These are phyloP conservation scores for Patella pellucida DNA, from an alignment of 2,888 invertebrate species.

Conservation along the genomic window DNA sequence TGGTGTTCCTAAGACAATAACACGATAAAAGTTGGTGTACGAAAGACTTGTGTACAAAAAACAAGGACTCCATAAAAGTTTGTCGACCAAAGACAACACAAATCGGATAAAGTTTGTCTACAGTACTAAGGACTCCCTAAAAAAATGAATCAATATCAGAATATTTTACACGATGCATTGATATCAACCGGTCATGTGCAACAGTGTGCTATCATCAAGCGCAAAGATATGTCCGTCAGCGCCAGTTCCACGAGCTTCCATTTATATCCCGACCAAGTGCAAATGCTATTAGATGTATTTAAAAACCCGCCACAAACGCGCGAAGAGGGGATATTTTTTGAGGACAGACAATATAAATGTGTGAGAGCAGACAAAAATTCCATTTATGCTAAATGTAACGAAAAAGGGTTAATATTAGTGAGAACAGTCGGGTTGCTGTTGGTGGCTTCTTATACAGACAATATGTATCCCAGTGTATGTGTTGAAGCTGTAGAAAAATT, in stretches of 20 bases:
- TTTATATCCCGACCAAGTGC: constrained; percentile 67
- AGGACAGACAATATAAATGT: constrained; percentile 66
- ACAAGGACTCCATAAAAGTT: no score
- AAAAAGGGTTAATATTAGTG: constrained; percentile 66
- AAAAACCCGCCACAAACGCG: constrained; percentile 66
- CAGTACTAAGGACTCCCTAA: constrained; percentile 53
- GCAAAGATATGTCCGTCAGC: constrained; percentile 61
- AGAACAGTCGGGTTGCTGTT: constrained; percentile 65
- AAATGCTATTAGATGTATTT: constrained; percentile 66
- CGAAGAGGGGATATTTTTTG: constrained; percentile 68
- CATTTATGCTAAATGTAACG: constrained; percentile 68
- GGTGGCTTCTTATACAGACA: constrained; percentile 68
- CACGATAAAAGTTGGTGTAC: no score
- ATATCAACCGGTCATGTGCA: constrained; percentile 69
- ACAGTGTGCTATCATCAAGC: constrained; percentile 66
- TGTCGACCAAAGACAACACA: no score
- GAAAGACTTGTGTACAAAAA: no score
- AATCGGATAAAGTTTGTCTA: no score
- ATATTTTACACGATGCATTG: constrained; percentile 68
- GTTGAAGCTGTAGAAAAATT: constrained; percentile 71
- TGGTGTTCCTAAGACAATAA: no score
- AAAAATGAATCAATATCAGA: constrained; percentile 70
- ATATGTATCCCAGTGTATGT: constrained; percentile 70
- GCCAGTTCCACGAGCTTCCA: constrained; percentile 69
- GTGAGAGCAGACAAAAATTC: constrained; percentile 69